A percentile compares a stretch with the other conserved stretches of the same genome.
Evolutionary conservation across 2,797 vertebrate species (phyloP).

Genomic region (Danionella dracula): DNA sequence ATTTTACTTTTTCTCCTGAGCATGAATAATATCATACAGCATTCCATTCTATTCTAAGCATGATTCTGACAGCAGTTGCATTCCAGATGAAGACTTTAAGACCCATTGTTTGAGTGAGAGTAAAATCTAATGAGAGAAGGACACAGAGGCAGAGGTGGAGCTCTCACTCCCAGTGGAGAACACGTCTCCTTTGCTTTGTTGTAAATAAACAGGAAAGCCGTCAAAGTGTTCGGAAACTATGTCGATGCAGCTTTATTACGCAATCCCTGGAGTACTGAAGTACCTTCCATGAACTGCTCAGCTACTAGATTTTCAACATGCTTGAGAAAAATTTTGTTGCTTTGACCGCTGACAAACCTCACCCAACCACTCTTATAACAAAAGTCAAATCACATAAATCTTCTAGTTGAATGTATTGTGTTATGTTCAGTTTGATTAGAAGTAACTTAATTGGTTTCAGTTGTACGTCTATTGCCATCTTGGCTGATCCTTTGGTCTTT

Average conservation of each 20-base stretch:
- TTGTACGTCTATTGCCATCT: too few relatives aligned
- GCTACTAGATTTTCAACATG: too few relatives aligned
- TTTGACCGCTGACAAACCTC: too few relatives aligned
- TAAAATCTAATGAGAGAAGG: neutral
- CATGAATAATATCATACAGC: too few relatives aligned
- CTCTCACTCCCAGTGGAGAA: constrained; percentile 48
- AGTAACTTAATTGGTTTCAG: too few relatives aligned
- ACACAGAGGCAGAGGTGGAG: neutral
- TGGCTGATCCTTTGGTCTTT: too few relatives aligned
- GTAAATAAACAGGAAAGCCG: constrained; percentile 69
- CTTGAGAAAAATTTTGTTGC: too few relatives aligned
- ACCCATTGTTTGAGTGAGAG: constrained; percentile 28
- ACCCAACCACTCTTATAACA: too few relatives aligned
- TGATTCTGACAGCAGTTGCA: constrained; percentile 15
- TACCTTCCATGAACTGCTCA: neutral
- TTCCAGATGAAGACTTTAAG: constrained; percentile 24
- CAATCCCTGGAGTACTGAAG: neutral
- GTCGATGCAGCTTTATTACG: constrained; percentile 15
- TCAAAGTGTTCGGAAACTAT: constrained; percentile 52
- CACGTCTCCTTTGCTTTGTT: constrained; percentile 55
- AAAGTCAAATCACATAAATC: too few relatives aligned
- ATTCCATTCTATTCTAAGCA: constrained; percentile 23
- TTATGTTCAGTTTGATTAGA: too few relatives aligned
- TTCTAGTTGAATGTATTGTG: too few relatives aligned
- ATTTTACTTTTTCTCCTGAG: too few relatives aligned